phyloP scores from a whole-genome alignment of 2,797 vertebrate genomes.

The Trachurus trachurus region DNA sequence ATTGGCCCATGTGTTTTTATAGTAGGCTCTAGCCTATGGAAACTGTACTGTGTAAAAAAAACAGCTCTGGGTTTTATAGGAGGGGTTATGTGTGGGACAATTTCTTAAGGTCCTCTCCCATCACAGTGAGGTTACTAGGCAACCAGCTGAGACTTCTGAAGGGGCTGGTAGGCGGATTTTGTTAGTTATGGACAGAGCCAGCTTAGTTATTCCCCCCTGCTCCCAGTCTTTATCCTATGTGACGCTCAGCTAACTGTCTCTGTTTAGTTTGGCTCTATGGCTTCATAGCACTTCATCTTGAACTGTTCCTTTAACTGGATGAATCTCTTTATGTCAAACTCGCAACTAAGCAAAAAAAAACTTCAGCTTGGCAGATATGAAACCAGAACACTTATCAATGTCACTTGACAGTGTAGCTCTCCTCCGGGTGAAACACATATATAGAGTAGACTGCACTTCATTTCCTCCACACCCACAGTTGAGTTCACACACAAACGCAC shows the following conservation, averaged over 20 bases:
- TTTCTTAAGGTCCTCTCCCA: not conserved
- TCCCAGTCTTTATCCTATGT: constrained; percentile 2
- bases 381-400: constrained; percentile 5
- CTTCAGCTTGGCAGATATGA: not conserved
- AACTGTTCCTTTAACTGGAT: constrained; percentile 3
- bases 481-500: not conserved
- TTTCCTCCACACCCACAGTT: not conserved
- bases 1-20: no score
- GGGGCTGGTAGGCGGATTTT: constrained; percentile 2
- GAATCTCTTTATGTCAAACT: constrained; percentile 3
- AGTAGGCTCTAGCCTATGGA: no score
- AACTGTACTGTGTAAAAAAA: no score
- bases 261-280: not conserved
- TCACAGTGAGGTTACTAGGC: constrained; percentile 15
- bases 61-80: no score
- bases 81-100: not conserved
- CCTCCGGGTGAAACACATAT: constrained; percentile 6
- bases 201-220: not conserved
- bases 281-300: not conserved
- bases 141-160: constrained; percentile 15
- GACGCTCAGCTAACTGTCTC: not conserved
- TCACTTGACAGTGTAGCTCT: constrained; percentile 15
- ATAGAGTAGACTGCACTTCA: not conserved
- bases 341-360: not conserved
- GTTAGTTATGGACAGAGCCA: constrained; percentile 6